These are phyloP conservation scores for Cataglyphis cursor DNA, from an alignment of 2,888 invertebrate genomes.

Conservation along the genomic window DNA sequence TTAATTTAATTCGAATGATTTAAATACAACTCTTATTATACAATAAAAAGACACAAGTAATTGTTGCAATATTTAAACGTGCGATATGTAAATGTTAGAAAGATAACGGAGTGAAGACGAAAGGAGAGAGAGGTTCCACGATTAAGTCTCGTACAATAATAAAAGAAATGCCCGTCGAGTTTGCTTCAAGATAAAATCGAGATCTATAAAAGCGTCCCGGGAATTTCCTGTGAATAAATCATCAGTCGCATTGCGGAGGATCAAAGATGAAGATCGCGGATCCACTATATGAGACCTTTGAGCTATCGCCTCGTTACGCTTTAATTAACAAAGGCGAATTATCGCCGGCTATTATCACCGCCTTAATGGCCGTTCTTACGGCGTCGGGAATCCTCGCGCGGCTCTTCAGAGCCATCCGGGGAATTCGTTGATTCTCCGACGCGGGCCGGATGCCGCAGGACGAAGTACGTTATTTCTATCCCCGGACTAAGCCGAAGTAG, in stretches of 20 bases:
- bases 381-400: constrained; percentile 66
- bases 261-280: constrained; percentile 53
- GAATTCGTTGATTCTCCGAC: constrained; percentile 68
- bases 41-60: background rate
- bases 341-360: constrained; percentile 68
- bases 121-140: background rate
- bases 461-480: constrained; percentile 55
- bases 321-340: constrained; percentile 74
- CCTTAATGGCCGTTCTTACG: constrained; percentile 72
- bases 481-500: constrained; percentile 56
- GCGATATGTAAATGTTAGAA: background rate
- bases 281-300: constrained; percentile 51
- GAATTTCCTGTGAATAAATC: constrained; percentile 54
- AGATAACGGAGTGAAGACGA: background rate
- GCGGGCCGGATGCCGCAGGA: constrained; percentile 34
- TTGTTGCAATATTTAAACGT: background rate
- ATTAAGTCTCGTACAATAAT: constrained; percentile 15
- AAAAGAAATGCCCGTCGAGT: constrained; percentile 26
- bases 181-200: constrained; percentile 39
- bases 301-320: constrained; percentile 61
- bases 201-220: constrained; percentile 31
- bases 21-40: background rate
- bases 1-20: background rate
- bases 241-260: constrained; percentile 51
- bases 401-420: constrained; percentile 73